phyloP scores from a whole-genome alignment of 1,140 invertebrate species.

The Elysia chlorotica region DNA sequence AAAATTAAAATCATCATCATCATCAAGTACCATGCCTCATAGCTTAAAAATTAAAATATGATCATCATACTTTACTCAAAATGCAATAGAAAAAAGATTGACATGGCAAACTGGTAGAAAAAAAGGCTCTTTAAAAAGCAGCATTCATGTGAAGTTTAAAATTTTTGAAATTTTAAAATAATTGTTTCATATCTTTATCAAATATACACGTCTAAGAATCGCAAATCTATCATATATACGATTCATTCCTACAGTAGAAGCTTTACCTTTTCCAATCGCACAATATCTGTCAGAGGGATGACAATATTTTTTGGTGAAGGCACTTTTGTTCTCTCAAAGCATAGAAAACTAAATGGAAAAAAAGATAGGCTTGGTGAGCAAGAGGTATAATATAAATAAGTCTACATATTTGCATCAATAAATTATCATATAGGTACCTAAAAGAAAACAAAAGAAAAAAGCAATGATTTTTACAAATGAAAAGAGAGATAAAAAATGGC shows the following conservation, averaged over 20 bases:
- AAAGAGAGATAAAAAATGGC: too few relatives aligned
- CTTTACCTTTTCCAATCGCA: slow-evolving; percentile 58
- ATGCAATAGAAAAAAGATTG: neutral
- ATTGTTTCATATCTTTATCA: neutral
- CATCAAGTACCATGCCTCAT: too few relatives aligned
- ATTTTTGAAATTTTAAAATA: neutral
- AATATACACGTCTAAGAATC: neutral
- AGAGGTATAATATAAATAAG: too few relatives aligned
- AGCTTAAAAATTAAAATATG: too few relatives aligned
- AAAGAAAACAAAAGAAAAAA: too few relatives aligned
- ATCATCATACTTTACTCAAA: too few relatives aligned
- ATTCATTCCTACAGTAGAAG: neutral
- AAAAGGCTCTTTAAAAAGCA: neutral
- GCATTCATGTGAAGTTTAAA: neutral
- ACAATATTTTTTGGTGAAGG: slow-evolving; percentile 62
- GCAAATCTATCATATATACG: neutral
- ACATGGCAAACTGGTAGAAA: neutral
- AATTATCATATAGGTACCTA: too few relatives aligned
- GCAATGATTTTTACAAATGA: too few relatives aligned
- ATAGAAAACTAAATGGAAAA: slow-evolving; percentile 59
- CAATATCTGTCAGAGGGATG: slow-evolving; percentile 59
- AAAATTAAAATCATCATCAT: too few relatives aligned
- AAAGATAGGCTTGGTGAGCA: too few relatives aligned
- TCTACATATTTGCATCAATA: too few relatives aligned
- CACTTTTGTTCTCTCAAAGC: slow-evolving; percentile 63